Conservation (phyloP, 2,888 invertebrate species). For the Spialia ferax region DNA sequence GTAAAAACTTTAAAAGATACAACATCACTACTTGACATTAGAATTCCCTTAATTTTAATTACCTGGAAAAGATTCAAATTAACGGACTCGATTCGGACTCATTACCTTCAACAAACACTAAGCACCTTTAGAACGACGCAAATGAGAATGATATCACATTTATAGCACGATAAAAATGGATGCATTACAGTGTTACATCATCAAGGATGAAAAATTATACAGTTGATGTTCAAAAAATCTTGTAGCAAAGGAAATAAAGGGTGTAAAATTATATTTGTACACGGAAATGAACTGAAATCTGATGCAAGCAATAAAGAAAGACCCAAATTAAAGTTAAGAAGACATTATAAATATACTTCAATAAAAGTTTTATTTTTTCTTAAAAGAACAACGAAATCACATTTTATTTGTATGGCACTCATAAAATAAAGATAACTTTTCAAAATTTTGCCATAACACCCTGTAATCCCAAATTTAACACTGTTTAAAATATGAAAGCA, state of each 20-base stretch:
- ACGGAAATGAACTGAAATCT: not conserved
- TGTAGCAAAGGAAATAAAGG: not conserved
- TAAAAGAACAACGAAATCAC: not conserved
- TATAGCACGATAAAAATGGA: conserved; percentile 49
- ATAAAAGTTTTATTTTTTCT: not conserved
- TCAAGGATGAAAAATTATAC: conserved; percentile 47
- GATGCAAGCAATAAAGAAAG: conserved; percentile 5
- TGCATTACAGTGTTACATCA: conserved; percentile 54
- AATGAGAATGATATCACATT: conserved; percentile 52
- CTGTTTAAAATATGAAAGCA: no score
- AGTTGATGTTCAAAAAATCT: not conserved
- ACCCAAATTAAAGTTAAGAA: not conserved
- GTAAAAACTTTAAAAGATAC: no score
- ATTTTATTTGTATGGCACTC: not conserved
- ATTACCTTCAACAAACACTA: not conserved
- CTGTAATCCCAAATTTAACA: no score
- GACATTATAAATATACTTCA: not conserved
- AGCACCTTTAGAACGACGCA: conserved; percentile 22
- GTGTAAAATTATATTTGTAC: conserved; percentile 5
- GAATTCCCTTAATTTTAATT: not conserved
- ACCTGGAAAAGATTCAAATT: not conserved
- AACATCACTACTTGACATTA: not conserved
- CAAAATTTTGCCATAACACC: no score
- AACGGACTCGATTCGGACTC: not conserved
- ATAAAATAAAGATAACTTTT: not conserved